Evolutionary conservation across 1,140 invertebrate genomes (phyloP).

Genomic region (Akabosia matsudoensis): DNA sequence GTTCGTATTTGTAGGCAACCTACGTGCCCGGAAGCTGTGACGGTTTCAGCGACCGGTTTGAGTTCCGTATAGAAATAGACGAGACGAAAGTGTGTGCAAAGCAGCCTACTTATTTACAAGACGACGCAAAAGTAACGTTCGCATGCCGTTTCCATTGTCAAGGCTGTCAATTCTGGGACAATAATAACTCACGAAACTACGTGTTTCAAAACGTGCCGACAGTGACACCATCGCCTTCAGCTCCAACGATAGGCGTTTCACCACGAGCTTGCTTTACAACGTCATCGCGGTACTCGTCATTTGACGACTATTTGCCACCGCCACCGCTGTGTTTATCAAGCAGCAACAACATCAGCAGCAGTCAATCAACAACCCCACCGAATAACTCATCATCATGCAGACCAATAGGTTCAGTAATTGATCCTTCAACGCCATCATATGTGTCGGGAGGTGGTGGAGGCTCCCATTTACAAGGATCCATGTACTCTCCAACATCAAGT

Average conservation of each 20-base stretch:
- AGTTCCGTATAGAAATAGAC: constrained; percentile 74
- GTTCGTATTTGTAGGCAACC: constrained; percentile 54
- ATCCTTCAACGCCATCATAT: not conserved
- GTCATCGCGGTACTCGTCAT: not conserved
- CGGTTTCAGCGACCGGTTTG: constrained; percentile 79
- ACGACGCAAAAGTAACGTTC: constrained; percentile 72
- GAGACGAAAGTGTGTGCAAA: not conserved
- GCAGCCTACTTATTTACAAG: constrained; percentile 58
- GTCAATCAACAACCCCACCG: not conserved
- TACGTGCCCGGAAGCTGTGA: constrained; percentile 87
- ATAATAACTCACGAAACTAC: constrained; percentile 79
- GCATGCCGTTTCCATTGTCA: constrained; percentile 78
- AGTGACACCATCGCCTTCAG: not conserved
- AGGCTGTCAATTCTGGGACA: constrained; percentile 79
- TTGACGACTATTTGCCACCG: not conserved
- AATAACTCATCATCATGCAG: too few relatives aligned
- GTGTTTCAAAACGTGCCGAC: constrained; percentile 65
- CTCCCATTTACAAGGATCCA: not conserved
- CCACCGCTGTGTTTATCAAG: too few relatives aligned
- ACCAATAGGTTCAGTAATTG: too few relatives aligned
- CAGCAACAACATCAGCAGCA: not conserved
- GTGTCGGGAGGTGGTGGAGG: not conserved
- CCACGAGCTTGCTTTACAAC: not conserved
- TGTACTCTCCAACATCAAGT: not conserved
- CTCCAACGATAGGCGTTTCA: not conserved